Conservation (phyloP, 2,888 invertebrate genomes). For the Drosophila heteroneura region DNA sequence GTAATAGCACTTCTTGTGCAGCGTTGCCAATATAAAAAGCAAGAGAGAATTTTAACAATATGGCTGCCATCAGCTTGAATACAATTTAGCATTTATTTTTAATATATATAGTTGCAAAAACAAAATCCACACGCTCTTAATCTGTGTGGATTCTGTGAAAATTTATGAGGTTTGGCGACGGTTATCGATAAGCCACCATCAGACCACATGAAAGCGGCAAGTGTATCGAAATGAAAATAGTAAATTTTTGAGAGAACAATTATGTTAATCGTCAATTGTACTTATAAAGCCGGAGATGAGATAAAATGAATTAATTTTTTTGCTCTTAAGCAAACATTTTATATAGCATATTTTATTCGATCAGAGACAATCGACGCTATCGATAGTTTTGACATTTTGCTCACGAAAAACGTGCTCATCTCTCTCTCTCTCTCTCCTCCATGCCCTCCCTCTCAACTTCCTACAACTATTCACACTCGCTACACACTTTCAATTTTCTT, state of each 20-base stretch:
- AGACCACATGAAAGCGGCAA: not conserved
- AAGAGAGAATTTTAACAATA: not conserved
- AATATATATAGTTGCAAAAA: not conserved
- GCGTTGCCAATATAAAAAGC: not conserved
- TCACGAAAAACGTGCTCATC: constrained; percentile 10
- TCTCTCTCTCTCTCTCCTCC: not conserved
- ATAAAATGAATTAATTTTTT: not conserved
- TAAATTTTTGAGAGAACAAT: not conserved
- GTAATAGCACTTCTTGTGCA: not conserved
- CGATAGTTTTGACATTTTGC: not conserved
- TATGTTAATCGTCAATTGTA: not conserved
- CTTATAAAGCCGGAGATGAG: not conserved
- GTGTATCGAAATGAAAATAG: not conserved
- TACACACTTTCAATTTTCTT: constrained; percentile 75
- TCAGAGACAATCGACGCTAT: not conserved
- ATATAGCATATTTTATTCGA: not conserved
- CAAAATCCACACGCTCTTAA: no score
- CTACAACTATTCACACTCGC: constrained; percentile 27
- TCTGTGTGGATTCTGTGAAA: no score
- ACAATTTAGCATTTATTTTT: not conserved
- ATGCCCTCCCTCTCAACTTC: not conserved
- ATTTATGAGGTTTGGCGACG: not conserved
- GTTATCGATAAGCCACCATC: not conserved
- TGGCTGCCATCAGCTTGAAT: not conserved
- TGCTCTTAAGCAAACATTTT: not conserved